Evolutionary conservation across 2,113 vertebrate genomes (phyloP).

Genomic region (Ophiodon elongatus): DNA sequence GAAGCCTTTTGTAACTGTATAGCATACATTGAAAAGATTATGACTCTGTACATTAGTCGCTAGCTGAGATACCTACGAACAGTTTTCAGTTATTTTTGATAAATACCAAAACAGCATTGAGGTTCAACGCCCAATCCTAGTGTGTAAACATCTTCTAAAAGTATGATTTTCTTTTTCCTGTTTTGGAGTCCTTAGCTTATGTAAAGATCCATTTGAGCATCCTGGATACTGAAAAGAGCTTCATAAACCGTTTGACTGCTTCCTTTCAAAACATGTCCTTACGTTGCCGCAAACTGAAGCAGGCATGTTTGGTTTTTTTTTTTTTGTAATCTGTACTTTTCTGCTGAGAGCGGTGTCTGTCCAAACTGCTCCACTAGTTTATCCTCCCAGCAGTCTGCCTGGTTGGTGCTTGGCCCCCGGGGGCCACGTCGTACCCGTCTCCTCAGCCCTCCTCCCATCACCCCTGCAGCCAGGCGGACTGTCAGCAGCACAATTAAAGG

Average conservation of each 20-base stretch:
- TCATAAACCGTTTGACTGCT: background rate
- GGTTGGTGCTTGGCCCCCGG: conserved; percentile 17
- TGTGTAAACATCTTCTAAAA: background rate
- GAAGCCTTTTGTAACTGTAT: background rate
- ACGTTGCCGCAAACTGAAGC: background rate
- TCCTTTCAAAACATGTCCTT: background rate
- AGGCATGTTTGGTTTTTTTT: background rate
- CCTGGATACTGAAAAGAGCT: background rate
- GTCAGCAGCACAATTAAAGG: conserved; percentile 79
- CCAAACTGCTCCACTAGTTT: conserved; percentile 22
- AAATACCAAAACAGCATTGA: background rate
- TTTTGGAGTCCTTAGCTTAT: background rate
- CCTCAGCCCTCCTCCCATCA: conserved; percentile 64
- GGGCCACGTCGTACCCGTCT: conserved; percentile 38
- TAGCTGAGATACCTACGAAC: background rate
- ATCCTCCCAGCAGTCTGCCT: conserved; percentile 13
- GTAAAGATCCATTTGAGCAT: too few species aligned
- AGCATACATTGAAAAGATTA: background rate
- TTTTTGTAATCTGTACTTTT: background rate
- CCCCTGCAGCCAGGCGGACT: conserved; percentile 69
- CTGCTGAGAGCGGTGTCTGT: conserved; percentile 4
- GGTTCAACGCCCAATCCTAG: background rate
- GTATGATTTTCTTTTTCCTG: background rate
- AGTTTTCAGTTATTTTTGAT: background rate
- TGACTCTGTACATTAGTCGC: background rate